Base-by-base conservation (phyloP, 2,888 invertebrate species). In the Belgica antarctica region DNA sequence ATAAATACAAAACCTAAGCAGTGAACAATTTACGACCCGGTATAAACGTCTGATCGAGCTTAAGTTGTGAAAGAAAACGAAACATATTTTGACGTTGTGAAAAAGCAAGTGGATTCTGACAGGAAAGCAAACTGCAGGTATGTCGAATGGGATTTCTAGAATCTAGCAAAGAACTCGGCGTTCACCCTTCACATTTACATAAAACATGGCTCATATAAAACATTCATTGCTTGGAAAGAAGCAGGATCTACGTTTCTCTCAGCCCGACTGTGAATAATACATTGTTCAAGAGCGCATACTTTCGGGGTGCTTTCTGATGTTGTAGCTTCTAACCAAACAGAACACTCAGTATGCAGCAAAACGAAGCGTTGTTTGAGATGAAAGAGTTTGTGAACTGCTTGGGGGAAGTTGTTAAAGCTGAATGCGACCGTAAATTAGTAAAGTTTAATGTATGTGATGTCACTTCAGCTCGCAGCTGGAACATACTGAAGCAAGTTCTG, bases 141-240 rank as follows among this genome's bases (percentile, higher is more conserved):
- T 41, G 41, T 41, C 41, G 41, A 41, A 15, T 10, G 12, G 12
- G n/a, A 41, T 15, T 41, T 41, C 41, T 15, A 41, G 41, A 41
- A 12, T 41, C 41, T 15, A 41, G n/a, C n/a, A n/a, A n/a, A n/a
- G 41, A 41, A 41, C 10, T 2, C 15, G n/a, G 12, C 41, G 41
- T 15, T 41, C 41, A 10, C 41, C n/a, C 22, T 52, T 52, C 52
- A 22, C 52, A 52, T 52, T 52, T 52, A 52, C 52, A 52, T 52
- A 52, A 52, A 52, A 52, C 52, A 52, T 52, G 52, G 52, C 52
- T 52, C 52, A 22, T 52, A 52, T 52, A 22, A 52, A 52, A 52
- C 52, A 52, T 52, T 52, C 52, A 52, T 52, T 22, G n/a, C n/a
- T n/a, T 52, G 8, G 52, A 52, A 52, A 31, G 34, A 12, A 52